A percentile compares a stretch with the other conserved stretches of the same genome.
Evolutionary conservation across 2,888 invertebrate species (phyloP).

Genomic region (Cataglyphis livida): DNA sequence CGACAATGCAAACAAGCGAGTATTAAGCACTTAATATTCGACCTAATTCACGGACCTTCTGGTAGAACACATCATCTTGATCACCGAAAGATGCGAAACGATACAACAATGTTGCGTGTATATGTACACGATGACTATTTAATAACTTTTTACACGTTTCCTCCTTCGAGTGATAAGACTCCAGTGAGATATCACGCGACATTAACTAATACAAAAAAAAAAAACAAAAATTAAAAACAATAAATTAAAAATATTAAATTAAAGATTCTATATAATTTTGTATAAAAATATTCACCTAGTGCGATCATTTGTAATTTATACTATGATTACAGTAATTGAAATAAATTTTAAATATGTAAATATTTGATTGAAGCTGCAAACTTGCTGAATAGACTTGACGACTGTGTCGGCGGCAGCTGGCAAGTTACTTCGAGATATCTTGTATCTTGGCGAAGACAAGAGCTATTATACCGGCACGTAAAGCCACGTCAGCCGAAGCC

Average conservation of each 20-base stretch:
- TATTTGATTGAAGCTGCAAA: conserved; percentile 10
- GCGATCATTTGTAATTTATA: neutral
- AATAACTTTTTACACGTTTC: neutral
- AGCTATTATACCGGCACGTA: conserved; percentile 83
- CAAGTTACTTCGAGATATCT: conserved; percentile 67
- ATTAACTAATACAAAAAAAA: neutral
- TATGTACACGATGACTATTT: neutral
- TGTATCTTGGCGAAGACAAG: conserved; percentile 77
- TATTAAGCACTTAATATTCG: conserved; percentile 43
- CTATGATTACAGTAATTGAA: neutral
- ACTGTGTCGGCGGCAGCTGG: conserved; percentile 62
- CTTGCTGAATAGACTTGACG: conserved; percentile 75
- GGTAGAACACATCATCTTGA: conserved; percentile 13
- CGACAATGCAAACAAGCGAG: conserved; percentile 23
- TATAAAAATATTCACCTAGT: neutral
- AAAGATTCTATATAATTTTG: neutral
- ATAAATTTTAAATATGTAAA: conserved; percentile 20
- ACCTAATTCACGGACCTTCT: conserved; percentile 29
- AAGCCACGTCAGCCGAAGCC: conserved; percentile 81
- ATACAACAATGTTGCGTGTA: neutral
- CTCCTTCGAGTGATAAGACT: neutral
- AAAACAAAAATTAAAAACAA: too few relatives aligned
- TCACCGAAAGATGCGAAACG: neutral
- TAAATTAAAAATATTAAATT: neutral
- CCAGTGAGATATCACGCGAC: neutral